Evolutionary conservation across 2,888 invertebrate genomes (phyloP).

Genomic region (Carabus problematicus): DNA sequence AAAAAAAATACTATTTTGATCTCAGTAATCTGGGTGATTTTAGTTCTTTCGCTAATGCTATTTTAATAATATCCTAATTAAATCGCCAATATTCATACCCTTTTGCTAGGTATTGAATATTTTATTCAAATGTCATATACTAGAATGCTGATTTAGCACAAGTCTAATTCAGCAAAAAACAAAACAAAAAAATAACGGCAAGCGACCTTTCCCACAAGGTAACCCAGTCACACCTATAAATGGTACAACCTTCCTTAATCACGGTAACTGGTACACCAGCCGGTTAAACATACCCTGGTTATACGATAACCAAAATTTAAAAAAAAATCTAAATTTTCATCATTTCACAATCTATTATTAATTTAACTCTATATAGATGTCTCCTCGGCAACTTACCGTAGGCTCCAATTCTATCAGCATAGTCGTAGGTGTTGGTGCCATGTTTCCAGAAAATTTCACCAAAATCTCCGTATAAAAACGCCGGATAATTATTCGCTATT

Average conservation of each 20-base stretch:
- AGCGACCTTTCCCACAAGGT: slow-evolving; percentile 17
- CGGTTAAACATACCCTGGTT: too few species aligned
- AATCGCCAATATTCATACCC: too few species aligned
- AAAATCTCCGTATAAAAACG: slow-evolving; percentile 6
- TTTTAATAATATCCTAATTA: too few species aligned
- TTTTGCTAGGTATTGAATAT: too few species aligned
- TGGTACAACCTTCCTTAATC: slow-evolving; percentile 15
- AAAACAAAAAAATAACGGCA: neutral
- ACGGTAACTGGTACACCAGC: neutral
- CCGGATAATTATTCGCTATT: neutral
- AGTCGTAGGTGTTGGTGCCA: slow-evolving; percentile 31
- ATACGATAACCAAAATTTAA: neutral
- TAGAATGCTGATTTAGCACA: too few species aligned
- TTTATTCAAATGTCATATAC: too few species aligned
- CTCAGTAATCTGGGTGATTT: too few species aligned
- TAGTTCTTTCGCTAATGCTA: too few species aligned
- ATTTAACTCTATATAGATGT: neutral
- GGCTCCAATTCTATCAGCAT: slow-evolving; percentile 29
- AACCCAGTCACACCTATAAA: slow-evolving; percentile 22
- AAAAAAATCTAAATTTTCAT: neutral
- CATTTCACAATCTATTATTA: neutral
- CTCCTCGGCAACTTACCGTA: slow-evolving; percentile 17
- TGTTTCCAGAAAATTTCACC: slow-evolving; percentile 29
- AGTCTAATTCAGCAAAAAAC: neutral
- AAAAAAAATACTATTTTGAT: too few species aligned